A percentile compares a stretch with the other conserved stretches of the same genome.
Conservation (phyloP, 2,797 vertebrate genomes). For the Cossypha niveicapilla region DNA sequence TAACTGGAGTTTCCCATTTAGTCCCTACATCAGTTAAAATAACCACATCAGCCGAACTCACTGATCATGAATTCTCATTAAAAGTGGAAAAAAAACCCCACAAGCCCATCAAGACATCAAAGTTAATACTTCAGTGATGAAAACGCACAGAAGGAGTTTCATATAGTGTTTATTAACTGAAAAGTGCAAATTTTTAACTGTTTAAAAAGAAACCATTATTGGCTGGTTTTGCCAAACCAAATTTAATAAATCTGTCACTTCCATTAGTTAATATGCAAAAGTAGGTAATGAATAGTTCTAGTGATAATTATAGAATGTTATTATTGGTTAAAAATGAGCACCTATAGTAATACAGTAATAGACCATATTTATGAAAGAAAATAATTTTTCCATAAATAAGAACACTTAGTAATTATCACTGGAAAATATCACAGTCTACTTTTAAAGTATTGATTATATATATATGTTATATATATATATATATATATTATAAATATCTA, state of each 20-base stretch:
- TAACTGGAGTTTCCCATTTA: background rate
- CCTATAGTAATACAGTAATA: background rate
- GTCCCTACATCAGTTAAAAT: background rate
- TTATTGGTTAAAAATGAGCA: constrained; percentile 23
- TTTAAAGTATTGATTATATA: background rate
- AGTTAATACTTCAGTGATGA: constrained; percentile 9
- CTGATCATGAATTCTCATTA: background rate
- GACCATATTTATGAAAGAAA: constrained; percentile 16
- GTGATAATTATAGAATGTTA: constrained; percentile 18
- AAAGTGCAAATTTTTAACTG: constrained; percentile 32
- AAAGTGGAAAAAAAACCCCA: background rate
- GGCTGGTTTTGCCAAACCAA: constrained; percentile 1
- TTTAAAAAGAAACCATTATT: constrained; percentile 8
- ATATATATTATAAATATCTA: constrained; percentile 42
- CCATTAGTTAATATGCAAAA: constrained; percentile 1
- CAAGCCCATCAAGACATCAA: background rate
- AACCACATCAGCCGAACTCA: background rate
- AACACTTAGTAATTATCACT: constrained; percentile 54
- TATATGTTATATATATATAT: background rate
- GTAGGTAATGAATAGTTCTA: constrained; percentile 18
- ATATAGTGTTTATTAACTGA: constrained; percentile 50
- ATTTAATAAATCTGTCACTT: constrained; percentile 2
- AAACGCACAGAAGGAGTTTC: constrained; percentile 41
- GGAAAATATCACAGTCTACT: constrained; percentile 24
- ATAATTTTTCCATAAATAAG: constrained; percentile 33